Conservation (phyloP, 2,113 vertebrate species). For the Varanus salvator region DNA sequence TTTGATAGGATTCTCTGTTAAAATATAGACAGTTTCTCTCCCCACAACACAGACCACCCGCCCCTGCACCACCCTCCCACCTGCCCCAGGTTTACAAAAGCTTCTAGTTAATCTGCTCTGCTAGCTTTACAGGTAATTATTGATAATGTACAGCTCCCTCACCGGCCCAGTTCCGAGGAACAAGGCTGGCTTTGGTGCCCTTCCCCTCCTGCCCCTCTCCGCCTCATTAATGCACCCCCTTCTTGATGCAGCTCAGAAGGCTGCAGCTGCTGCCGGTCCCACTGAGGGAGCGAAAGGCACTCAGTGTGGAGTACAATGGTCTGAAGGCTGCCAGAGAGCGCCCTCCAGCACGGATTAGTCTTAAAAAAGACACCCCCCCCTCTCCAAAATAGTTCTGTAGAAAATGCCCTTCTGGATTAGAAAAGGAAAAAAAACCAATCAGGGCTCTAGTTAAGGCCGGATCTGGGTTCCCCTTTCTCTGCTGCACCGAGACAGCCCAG, state of each 20-base stretch:
- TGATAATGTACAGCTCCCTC: slow-evolving; percentile 67
- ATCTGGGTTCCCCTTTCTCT: slow-evolving; percentile 62
- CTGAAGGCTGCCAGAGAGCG: slow-evolving; percentile 66
- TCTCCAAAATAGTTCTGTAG: slow-evolving; percentile 75
- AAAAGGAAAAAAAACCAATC: slow-evolving; percentile 47
- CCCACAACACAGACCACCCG: not conserved
- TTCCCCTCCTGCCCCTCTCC: slow-evolving; percentile 18
- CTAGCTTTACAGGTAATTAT: slow-evolving; percentile 75
- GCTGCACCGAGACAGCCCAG: slow-evolving; percentile 62
- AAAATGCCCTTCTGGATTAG: slow-evolving; percentile 74
- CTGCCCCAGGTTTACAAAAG: slow-evolving; percentile 79
- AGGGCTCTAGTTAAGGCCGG: slow-evolving; percentile 76
- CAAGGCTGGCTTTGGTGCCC: slow-evolving; percentile 57
- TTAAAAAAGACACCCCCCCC: slow-evolving; percentile 1
- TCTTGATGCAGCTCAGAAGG: slow-evolving; percentile 46
- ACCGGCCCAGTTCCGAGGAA: slow-evolving; percentile 55
- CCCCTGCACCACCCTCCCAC: slow-evolving; percentile 14
- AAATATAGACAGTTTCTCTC: slow-evolving; percentile 74
- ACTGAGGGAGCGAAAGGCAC: slow-evolving; percentile 52
- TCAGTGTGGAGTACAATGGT: slow-evolving; percentile 43
- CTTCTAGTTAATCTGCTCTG: slow-evolving; percentile 75
- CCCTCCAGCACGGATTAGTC: slow-evolving; percentile 64
- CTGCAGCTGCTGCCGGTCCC: slow-evolving; percentile 40
- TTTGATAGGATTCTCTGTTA: slow-evolving; percentile 66
- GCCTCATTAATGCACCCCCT: slow-evolving; percentile 21